Percentiles rank a stretch among this genome's conserved stretches.
These are phyloP conservation scores for Pseudoatta argentina DNA, from an alignment of 1,140 invertebrate species.

Conservation along the genomic window DNA sequence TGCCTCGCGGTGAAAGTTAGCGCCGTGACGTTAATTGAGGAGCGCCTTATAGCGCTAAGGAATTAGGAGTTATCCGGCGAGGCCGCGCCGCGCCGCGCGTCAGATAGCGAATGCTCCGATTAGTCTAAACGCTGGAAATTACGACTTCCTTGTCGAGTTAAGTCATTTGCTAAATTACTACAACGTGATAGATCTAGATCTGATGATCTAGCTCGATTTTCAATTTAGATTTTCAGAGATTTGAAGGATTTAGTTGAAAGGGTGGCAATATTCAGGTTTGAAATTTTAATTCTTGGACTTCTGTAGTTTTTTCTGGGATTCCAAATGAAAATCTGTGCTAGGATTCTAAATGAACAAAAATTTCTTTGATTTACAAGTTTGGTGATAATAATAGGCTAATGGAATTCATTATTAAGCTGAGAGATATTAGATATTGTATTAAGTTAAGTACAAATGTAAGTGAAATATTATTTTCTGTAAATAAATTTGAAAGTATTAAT, in stretches of 20 bases:
- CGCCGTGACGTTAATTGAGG: constrained; percentile 76
- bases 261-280: background rate
- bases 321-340: background rate
- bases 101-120: constrained; percentile 27
- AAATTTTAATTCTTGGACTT: background rate
- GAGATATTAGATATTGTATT: background rate
- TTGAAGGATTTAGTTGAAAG: background rate
- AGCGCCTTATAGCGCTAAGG: constrained; percentile 70
- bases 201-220: background rate
- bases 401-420: background rate
- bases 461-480: background rate
- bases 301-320: background rate
- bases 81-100: background rate
- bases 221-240: background rate
- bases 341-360: background rate
- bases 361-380: background rate
- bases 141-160: background rate
- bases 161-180: background rate
- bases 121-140: background rate
- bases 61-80: constrained; percentile 69
- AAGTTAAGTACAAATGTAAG: too few relatives aligned
- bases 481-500: background rate
- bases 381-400: background rate
- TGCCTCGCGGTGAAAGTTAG: constrained; percentile 77
- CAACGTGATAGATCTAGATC: background rate